Evolutionary conservation across 1,140 invertebrate genomes (phyloP), one percentile per base, ranked within the genome.

Genomic region (Macrobrachium nipponense): DNA sequence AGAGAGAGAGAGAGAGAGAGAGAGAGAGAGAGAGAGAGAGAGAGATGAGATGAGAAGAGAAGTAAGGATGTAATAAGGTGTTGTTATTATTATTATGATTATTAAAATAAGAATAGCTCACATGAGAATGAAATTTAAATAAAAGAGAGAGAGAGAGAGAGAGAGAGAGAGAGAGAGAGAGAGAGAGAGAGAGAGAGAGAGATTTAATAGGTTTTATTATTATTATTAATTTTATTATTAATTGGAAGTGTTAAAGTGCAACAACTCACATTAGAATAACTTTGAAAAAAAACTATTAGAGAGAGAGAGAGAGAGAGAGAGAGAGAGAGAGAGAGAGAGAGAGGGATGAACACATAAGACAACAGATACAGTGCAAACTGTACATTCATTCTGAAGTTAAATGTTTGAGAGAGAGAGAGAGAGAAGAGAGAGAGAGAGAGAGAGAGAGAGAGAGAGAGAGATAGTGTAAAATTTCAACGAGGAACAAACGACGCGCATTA

Each of bases 401-500:
- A 0, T 51, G 8, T 51, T 51, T 51, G 51, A 0, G 59, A 43
- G 68, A 36, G 27, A 36, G 27, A 81, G 64, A 81, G 79, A 68
- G 64, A 81, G 66, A 81, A 81, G 80, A 81, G 80, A 80, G 20
- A 79, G 77, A 79, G 77, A 79, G 10, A 76, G 44, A 59, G 73
- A 58, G 20, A n/a, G 68, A 70, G 12, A 70, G 20, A 70, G 15
- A 70, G 68, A 70, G 68, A 70, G 7, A 70, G 20, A 70, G 11
- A n/a, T 10, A 51, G 51, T 51, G 27, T 36, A 36, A 36, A 36
- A 36, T 36, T 36, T 36, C 4, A 36, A 4, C 27, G 4, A 36
- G 27, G 27, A 12, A 51, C 51, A 7, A 7, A 51, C 4, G 51
- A 51, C 12, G 5, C 7, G 51, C 51, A 51, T 51, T 51, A n/a